phyloP scores from a whole-genome alignment of 2,888 invertebrate species.

The Melieria crassipennis region DNA sequence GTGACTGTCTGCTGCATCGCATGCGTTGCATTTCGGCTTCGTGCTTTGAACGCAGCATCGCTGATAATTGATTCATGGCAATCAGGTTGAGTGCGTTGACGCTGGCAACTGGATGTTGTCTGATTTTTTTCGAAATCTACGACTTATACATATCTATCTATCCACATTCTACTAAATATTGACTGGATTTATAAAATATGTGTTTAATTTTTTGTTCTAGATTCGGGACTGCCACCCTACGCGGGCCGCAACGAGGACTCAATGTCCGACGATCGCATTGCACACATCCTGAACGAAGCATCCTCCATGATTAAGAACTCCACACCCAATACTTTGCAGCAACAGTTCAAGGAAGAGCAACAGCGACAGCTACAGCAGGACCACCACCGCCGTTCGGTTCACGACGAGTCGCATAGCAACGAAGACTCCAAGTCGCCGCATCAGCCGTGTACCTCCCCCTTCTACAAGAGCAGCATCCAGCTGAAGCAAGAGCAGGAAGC shows the following conservation, averaged over 20 bases:
- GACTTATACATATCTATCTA: no score
- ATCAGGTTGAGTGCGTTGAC: neutral
- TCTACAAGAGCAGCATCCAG: constrained; percentile 76
- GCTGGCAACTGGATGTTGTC: constrained; percentile 15
- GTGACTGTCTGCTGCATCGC: neutral
- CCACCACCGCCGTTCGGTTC: constrained; percentile 62
- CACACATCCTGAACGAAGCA: constrained; percentile 92
- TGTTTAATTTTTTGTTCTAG: constrained; percentile 61
- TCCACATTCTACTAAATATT: no score
- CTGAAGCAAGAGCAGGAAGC: constrained; percentile 47
- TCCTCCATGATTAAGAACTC: constrained; percentile 85
- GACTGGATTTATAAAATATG: no score
- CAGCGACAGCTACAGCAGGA: constrained; percentile 69
- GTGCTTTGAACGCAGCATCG: no score
- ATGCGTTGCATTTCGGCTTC: neutral
- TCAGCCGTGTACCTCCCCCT: constrained; percentile 83
- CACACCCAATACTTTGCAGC: constrained; percentile 47
- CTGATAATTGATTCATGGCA: constrained; percentile 1
- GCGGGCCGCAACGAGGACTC: constrained; percentile 80
- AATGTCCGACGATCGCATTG: constrained; percentile 90
- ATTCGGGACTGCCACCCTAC: constrained; percentile 82
- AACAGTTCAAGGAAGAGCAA: constrained; percentile 67
- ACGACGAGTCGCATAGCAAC: constrained; percentile 78
- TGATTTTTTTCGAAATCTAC: neutral
- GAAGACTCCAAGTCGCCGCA: constrained; percentile 85